Base-by-base conservation (phyloP, 1,140 invertebrate genomes). In the Pararge aegeria region DNA sequence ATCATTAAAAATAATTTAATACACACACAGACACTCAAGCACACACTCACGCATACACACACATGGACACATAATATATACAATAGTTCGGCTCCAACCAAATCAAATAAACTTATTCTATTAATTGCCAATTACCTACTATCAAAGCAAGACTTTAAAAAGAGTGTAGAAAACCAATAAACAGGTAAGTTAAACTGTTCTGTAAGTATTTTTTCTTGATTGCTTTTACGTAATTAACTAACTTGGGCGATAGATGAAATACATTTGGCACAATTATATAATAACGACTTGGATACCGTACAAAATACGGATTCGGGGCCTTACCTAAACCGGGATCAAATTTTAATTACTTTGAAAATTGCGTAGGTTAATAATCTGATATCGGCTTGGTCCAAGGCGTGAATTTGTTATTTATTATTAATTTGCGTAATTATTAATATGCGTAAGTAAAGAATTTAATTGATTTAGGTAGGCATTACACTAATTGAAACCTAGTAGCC, bases 281-380 rank as follows among this genome's bases (percentile, higher is more conserved):
- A 55, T 6, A 57, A 24, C 24, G 15, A 27, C n/a, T 12, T 1
- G 10, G 48, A 51, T 51, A 30, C 46, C 55, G 42, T 56, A 56
- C 24, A 50, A 58, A 40, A 38, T 58, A 37, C 55, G 19, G 6
- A 29, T 20, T 30, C 13, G 50, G 48, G 55, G 59, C 37, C 20
- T 29, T 16, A 9, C 20, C 30, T 18, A 52, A 51, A 44, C 21
- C 6, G 46, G 27, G 52, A 66, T 66, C 54, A 55, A 54, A 62
- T 62, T 66, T 58, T 66, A 62, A 62, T 66, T 66, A 58, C 46
- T 46, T 54, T 37, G 50, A 58, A 51, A 59, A 55, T 66, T 62
- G 52, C 44, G 58, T 49, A n/a, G 37, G n/a, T 44, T 53, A 51
- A 54, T 49, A 50, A 55, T 54, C 37, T 4, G n/a, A 52, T 52